A percentile compares a stretch with the other conserved stretches of the same genome.
Evolutionary conservation across 1,140 invertebrate genomes (phyloP).

Genomic region (Drosophila parvula): DNA sequence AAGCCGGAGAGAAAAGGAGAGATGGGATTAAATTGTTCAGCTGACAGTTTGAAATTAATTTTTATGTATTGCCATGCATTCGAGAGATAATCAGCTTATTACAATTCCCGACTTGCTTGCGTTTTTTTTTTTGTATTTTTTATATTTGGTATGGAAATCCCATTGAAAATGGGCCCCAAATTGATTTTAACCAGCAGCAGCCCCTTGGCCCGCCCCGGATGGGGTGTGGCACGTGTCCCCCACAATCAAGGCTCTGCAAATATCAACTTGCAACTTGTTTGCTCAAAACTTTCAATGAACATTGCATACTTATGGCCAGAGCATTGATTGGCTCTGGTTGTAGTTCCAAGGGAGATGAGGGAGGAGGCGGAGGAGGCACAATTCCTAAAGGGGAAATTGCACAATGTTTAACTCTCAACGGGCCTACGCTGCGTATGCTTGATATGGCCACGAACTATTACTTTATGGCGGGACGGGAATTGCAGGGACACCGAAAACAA

Average conservation of each 20-base stretch:
- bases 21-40: slow-evolving; percentile 17
- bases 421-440: slow-evolving; percentile 46
- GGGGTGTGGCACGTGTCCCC: slow-evolving; percentile 20
- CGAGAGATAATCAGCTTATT: slow-evolving; percentile 47
- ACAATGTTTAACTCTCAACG: slow-evolving; percentile 33
- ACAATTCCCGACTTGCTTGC: slow-evolving; percentile 18
- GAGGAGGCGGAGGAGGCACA: slow-evolving; percentile 1
- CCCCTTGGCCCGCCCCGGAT: neutral
- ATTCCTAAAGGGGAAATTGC: slow-evolving; percentile 32
- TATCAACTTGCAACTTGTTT: slow-evolving; percentile 70
- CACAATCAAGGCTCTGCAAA: slow-evolving; percentile 68
- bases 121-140: neutral
- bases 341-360: neutral
- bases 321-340: slow-evolving; percentile 53
- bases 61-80: slow-evolving; percentile 13
- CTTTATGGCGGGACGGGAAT: neutral
- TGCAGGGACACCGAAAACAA: neutral
- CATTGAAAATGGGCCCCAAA: slow-evolving; percentile 51
- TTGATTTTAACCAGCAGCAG: slow-evolving; percentile 45
- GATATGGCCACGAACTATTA: slow-evolving; percentile 17
- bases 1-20: neutral
- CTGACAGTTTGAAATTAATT: slow-evolving; percentile 37
- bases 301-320: slow-evolving; percentile 44
- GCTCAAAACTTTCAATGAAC: slow-evolving; percentile 65
- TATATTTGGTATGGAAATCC: neutral